Evolutionary conservation across 2,888 invertebrate species (phyloP).

Genomic region (Hydroisotoma schaefferi): DNA sequence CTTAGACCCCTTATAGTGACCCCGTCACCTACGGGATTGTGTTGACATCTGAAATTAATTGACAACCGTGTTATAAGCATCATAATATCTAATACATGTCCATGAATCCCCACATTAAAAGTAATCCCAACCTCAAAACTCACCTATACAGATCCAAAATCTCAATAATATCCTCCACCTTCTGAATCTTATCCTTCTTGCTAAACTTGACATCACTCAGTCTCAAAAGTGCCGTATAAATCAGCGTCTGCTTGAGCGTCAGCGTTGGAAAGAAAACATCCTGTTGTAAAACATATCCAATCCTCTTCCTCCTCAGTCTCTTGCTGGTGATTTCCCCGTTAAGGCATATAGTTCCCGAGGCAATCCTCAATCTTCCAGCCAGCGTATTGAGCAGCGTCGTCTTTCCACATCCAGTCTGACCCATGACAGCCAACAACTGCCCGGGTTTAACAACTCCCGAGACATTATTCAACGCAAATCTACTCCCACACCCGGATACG

Average conservation of each 20-base stretch:
- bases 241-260: conserved; percentile 69
- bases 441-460: conserved; percentile 70
- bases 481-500: background rate
- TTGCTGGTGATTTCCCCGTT: conserved; percentile 65
- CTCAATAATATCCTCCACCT: conserved; percentile 72
- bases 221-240: conserved; percentile 61
- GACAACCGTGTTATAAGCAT: too few relatives aligned
- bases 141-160: conserved; percentile 68
- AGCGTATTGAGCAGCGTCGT: conserved; percentile 72
- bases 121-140: too few relatives aligned
- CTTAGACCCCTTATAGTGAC: conserved; percentile 66
- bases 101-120: too few relatives aligned
- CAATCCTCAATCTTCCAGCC: conserved; percentile 65
- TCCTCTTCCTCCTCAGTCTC: conserved; percentile 64
- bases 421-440: conserved; percentile 74
- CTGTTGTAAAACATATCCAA: conserved; percentile 76
- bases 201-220: conserved; percentile 66
- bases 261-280: conserved; percentile 75
- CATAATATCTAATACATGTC: too few relatives aligned
- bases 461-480: conserved; percentile 60
- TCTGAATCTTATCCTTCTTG: conserved; percentile 66
- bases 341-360: conserved; percentile 63
- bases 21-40: conserved; percentile 72
- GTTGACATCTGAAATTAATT: conserved; percentile 68
- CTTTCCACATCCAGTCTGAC: conserved; percentile 71